Conservation (phyloP, 1,140 invertebrate species). For the Camponotus floridanus region DNA sequence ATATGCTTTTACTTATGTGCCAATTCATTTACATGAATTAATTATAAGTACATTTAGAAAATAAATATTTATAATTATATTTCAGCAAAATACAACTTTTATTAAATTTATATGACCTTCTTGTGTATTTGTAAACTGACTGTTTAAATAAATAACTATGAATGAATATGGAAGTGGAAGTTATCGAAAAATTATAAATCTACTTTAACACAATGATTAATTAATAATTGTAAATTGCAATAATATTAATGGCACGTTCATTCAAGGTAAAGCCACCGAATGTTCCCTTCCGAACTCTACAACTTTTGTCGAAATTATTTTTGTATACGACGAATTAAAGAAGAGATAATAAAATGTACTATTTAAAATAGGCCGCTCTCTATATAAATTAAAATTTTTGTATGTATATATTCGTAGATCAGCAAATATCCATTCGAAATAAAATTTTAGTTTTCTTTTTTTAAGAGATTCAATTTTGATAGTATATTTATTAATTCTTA, state of each 20-base stretch:
- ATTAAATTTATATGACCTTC: not conserved
- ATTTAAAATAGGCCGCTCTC: too few species aligned
- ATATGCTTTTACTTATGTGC: not conserved
- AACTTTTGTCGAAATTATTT: too few species aligned
- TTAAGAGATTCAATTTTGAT: not conserved
- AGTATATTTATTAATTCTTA: not conserved
- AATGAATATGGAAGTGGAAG: too few species aligned
- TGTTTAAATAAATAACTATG: not conserved
- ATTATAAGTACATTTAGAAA: not conserved
- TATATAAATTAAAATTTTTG: too few species aligned
- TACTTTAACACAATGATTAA: not conserved
- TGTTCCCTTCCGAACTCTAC: too few species aligned
- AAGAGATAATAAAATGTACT: too few species aligned
- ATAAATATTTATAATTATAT: not conserved
- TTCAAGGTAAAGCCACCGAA: too few species aligned
- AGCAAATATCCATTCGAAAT: too few species aligned
- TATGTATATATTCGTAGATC: too few species aligned
- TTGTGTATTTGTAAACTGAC: not conserved
- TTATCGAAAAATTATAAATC: not conserved
- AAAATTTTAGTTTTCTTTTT: not conserved
- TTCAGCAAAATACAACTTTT: not conserved
- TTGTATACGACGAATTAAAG: too few species aligned
- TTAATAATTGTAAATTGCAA: too few species aligned
- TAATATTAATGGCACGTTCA: too few species aligned
- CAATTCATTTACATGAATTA: not conserved